Evolutionary conservation across 2,113 vertebrate species (phyloP), one percentile per base, ranked within the genome.

Genomic region (Abramis brama): DNA sequence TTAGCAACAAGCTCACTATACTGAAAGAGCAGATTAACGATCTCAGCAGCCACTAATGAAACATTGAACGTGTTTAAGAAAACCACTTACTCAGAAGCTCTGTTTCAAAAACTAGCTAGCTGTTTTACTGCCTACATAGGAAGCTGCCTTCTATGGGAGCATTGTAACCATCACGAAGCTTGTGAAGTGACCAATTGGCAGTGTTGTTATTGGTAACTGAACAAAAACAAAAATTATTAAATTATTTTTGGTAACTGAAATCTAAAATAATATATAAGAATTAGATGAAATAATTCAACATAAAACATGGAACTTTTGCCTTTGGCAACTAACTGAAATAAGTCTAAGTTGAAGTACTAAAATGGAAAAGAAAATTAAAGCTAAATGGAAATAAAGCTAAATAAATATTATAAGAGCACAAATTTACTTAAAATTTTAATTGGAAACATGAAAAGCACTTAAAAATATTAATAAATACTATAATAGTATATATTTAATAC

Each of bases 41-140:
- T 71, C 66, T 83, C 82, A 83, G 82, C 82, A 57, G 68, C 64
- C 82, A 59, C 50, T 83, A 83, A 83, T 83, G 82, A 59, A 36
- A 82, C 59, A 82, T 33, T 66, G 62, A 82, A 52, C 27, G 3
- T 8, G 47, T 82, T 70, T 55, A 73, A 5, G 27, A 71, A 73
- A 83, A 62, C 52, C 25, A 79, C 77, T 79, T 33, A n/a, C 11
- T 36, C 23, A 60, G 77, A 36, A 60, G 77, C 33, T 77, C 19
- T 2, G 21, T 23, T 57, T 43, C 11, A 70, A 50, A 81, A 71
- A 1, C 36, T 43, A 71, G 70, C 33, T 23, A 71, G 68, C 66
- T 70, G 19, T 33, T 70, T 36, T 9, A 17, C 66, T 36, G 30
- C 79, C 15, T 50, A 81, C n/a, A 60, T 11, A n/a, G 57, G 9